A percentile compares a stretch with the other conserved stretches of the same genome.
Conservation (phyloP, 2,113 vertebrate genomes). For the human region GRCh38 chr3:136471501-136472000, state of each 20-base stretch:
- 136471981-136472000: no score
- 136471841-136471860: no score
- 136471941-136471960: no score
- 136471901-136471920: no score
- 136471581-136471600: neutral
- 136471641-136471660: neutral
- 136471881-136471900: no score
- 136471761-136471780: neutral
- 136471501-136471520: neutral
- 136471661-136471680: neutral
- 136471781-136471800: conserved; percentile 20
- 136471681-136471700: neutral
- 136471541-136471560: neutral
- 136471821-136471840: neutral
- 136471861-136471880: no score
- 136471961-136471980: no score
- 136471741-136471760: conserved; percentile 23
- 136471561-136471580: neutral
- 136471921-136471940: no score
- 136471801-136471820: neutral
- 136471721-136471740: neutral
- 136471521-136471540: neutral
- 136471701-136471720: neutral
- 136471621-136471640: neutral
- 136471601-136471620: neutral